A percentile compares a stretch with the other conserved stretches of the same genome.
phyloP scores from a whole-genome alignment of 2,797 vertebrate species.

The Brotula barbata region DNA sequence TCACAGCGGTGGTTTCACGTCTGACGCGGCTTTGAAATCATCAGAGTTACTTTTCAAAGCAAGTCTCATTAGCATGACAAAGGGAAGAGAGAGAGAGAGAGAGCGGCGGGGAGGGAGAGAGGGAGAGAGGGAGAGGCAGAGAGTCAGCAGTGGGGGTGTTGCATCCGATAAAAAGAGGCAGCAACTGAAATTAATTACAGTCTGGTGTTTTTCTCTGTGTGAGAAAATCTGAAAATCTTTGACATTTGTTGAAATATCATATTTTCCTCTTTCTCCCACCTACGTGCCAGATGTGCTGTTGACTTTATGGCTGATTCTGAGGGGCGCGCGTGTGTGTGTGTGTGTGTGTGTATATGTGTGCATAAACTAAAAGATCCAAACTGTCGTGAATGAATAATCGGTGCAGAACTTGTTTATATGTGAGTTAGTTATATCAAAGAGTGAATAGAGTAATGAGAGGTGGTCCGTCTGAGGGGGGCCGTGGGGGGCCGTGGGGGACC shows the following conservation, averaged over 20 bases:
- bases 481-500: too few species aligned
- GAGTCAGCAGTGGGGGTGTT: too few species aligned
- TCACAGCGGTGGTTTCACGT: background rate
- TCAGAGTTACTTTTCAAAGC: background rate
- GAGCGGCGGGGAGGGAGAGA: background rate
- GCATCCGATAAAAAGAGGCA: too few species aligned
- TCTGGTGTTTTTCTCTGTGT: background rate
- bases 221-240: too few species aligned
- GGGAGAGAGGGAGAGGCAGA: background rate
- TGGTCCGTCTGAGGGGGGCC: too few species aligned
- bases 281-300: background rate
- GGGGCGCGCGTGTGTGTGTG: conserved; percentile 13
- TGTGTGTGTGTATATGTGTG: conserved; percentile 16
- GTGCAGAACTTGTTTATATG: too few species aligned
- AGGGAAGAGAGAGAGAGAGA: background rate
- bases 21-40: background rate
- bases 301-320: conserved; percentile 18
- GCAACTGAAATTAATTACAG: too few species aligned
- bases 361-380: too few species aligned
- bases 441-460: too few species aligned
- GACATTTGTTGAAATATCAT: conserved; percentile 19
- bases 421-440: too few species aligned
- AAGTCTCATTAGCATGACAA: background rate
- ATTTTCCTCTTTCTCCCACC: conserved; percentile 1
- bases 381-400: too few species aligned